Conservation (phyloP, 1,140 invertebrate species). For the Scaptomyza montana region DNA sequence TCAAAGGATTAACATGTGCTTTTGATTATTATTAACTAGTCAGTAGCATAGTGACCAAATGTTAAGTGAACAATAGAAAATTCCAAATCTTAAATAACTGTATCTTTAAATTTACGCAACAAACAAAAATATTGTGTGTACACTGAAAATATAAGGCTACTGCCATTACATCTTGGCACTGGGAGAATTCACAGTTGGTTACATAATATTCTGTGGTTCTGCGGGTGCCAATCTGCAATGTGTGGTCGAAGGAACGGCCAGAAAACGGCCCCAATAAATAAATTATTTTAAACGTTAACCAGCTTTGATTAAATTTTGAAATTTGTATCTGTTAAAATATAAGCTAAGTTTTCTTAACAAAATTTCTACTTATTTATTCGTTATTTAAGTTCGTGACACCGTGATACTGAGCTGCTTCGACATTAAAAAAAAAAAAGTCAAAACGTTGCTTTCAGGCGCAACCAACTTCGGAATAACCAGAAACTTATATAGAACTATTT, state of each 20-base stretch:
- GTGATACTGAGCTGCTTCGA: too few relatives aligned
- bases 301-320: too few relatives aligned
- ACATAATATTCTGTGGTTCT: constrained; percentile 81
- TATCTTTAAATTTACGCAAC: constrained; percentile 1
- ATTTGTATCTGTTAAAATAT: too few relatives aligned
- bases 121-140: constrained; percentile 10
- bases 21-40: constrained; percentile 46
- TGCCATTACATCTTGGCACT: constrained; percentile 79
- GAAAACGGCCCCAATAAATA: too few relatives aligned
- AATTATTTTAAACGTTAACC: too few relatives aligned
- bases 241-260: neutral
- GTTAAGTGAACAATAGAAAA: neutral
- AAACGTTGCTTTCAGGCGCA: too few relatives aligned
- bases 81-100: neutral
- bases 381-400: too few relatives aligned
- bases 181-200: constrained; percentile 84
- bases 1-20: constrained; percentile 83
- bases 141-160: neutral
- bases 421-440: too few relatives aligned
- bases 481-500: too few relatives aligned
- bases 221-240: constrained; percentile 82
- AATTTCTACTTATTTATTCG: too few relatives aligned
- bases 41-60: constrained; percentile 31
- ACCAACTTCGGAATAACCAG: too few relatives aligned
- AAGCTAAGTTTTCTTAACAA: too few relatives aligned